These are phyloP conservation scores for Leptopilina boulardi DNA, from an alignment of 1,140 invertebrate species.

Conservation along the genomic window DNA sequence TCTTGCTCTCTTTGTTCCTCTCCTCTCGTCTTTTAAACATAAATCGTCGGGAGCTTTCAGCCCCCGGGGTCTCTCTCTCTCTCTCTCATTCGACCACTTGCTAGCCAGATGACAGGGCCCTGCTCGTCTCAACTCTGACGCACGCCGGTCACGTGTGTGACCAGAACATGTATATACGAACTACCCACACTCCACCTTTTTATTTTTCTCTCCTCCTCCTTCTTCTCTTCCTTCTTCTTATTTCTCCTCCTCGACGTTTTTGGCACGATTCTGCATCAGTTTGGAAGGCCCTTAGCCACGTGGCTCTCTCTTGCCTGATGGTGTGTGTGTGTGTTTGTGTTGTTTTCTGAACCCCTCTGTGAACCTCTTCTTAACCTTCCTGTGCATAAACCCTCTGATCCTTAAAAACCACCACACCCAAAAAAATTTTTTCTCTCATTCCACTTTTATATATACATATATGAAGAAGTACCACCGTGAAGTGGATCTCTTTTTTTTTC, in stretches of 20 bases:
- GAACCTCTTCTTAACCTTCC: slow-evolving; percentile 34
- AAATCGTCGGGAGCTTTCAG: slow-evolving; percentile 57
- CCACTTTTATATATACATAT: slow-evolving; percentile 29
- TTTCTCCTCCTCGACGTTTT: slow-evolving; percentile 32
- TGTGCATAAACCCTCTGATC: slow-evolving; percentile 14
- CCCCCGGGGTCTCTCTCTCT: slow-evolving; percentile 38
- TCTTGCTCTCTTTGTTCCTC: too few species aligned
- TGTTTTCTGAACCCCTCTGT: too few species aligned
- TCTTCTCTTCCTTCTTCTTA: neutral
- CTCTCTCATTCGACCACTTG: slow-evolving; percentile 64
- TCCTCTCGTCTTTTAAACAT: slow-evolving; percentile 57
- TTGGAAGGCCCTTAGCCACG: slow-evolving; percentile 43
- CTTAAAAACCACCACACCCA: slow-evolving; percentile 33
- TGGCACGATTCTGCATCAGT: slow-evolving; percentile 12
- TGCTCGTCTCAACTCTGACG: slow-evolving; percentile 51
- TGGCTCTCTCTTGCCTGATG: slow-evolving; percentile 46
- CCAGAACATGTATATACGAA: neutral
- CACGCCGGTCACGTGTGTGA: slow-evolving; percentile 42
- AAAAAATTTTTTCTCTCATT: slow-evolving; percentile 37
- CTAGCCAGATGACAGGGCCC: slow-evolving; percentile 60
- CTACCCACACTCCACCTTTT: neutral
- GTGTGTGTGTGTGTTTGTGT: too few species aligned
- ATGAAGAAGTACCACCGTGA: too few species aligned
- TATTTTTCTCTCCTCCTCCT: too few species aligned
- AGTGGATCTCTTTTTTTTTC: slow-evolving; percentile 10